phyloP scores from a whole-genome alignment of 2,797 vertebrate species.

The Mormyrus proboscirostris region DNA sequence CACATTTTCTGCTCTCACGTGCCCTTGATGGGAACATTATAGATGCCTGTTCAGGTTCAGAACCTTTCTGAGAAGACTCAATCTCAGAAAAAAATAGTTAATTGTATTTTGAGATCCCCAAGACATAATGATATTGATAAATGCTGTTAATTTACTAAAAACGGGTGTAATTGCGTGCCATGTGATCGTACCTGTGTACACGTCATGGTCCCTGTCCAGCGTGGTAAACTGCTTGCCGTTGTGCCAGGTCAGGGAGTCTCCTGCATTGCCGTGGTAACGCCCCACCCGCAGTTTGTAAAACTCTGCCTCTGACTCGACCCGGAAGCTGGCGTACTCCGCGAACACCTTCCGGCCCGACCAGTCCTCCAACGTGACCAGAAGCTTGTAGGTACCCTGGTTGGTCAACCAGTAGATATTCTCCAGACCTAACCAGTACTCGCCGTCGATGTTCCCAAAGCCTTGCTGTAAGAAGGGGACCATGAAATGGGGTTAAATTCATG shows the following conservation, averaged over 20 bases:
- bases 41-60: neutral
- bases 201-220: conserved; percentile 73
- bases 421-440: conserved; percentile 80
- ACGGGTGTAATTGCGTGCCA: neutral
- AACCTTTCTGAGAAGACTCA: neutral
- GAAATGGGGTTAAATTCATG: neutral
- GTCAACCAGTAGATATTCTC: conserved; percentile 82
- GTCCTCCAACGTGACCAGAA: conserved; percentile 81
- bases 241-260: conserved; percentile 83
- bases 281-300: conserved; percentile 74
- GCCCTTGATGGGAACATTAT: neutral
- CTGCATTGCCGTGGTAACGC: conserved; percentile 75
- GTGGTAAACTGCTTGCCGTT: conserved; percentile 84
- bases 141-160: neutral
- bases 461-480: conserved; percentile 49
- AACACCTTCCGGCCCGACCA: conserved; percentile 82
- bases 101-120: neutral
- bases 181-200: conserved; percentile 67
- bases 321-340: conserved; percentile 81
- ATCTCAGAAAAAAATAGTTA: neutral
- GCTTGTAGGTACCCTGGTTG: conserved; percentile 78
- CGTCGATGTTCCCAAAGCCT: conserved; percentile 81
- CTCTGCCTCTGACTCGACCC: conserved; percentile 71
- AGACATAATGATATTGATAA: neutral
- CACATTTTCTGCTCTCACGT: neutral